Evolutionary conservation across 2,888 invertebrate genomes (phyloP).

Genomic region (Machimus rusticus): DNA sequence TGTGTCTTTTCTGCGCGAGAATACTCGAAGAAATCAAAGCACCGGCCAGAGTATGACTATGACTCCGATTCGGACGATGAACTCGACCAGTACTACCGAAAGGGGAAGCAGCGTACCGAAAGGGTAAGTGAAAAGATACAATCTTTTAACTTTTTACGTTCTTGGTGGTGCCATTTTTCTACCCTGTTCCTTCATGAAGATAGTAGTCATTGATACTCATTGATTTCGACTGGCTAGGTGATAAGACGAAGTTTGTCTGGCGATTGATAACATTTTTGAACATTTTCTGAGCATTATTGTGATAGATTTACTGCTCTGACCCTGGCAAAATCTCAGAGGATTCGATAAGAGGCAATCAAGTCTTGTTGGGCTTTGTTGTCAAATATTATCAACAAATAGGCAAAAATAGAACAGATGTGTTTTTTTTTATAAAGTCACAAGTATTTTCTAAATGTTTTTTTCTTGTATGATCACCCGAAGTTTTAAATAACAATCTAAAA

Average conservation of each 20-base stretch:
- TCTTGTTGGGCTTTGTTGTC: background rate
- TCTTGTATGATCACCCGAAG: background rate
- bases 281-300: background rate
- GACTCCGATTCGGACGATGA: slow-evolving; percentile 69
- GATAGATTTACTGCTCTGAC: background rate
- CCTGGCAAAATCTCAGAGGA: background rate
- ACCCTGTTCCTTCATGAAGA: background rate
- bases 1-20: slow-evolving; percentile 47
- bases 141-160: background rate
- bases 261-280: background rate
- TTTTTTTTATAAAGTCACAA: background rate
- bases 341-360: background rate
- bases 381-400: background rate
- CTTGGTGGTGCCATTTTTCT: background rate
- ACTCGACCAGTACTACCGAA: slow-evolving; percentile 52
- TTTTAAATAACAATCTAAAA: background rate
- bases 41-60: slow-evolving; percentile 56
- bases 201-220: background rate
- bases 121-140: slow-evolving; percentile 39
- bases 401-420: background rate
- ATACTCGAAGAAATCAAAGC: slow-evolving; percentile 60
- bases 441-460: background rate
- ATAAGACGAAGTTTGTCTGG: background rate
- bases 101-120: slow-evolving; percentile 50
- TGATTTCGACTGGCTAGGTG: background rate